phyloP scores from a whole-genome alignment of 2,888 invertebrate genomes.

The Lithosia quadra region DNA sequence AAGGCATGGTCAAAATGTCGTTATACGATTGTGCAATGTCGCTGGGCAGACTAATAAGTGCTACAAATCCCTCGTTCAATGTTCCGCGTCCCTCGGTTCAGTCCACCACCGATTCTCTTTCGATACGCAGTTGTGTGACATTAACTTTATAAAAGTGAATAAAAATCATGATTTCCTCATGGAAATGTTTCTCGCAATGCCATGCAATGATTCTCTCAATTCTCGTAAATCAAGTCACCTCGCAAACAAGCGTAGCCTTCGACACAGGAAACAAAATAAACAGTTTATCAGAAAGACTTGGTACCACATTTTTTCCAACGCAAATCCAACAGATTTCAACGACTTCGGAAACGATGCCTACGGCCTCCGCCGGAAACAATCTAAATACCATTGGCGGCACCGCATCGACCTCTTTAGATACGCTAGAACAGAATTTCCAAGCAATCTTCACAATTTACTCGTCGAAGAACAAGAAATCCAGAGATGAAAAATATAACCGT shows the following conservation, averaged over 20 bases:
- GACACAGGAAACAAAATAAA: conserved; percentile 61
- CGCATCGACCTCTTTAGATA: conserved; percentile 54
- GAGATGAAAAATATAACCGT: conserved; percentile 61
- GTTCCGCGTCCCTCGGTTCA: conserved; percentile 57
- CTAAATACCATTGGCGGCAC: conserved; percentile 68
- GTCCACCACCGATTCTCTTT: conserved; percentile 62
- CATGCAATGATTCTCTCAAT: conserved; percentile 60
- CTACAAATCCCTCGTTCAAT: conserved; percentile 81
- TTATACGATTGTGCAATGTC: conserved; percentile 79
- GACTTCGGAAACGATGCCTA: conserved; percentile 75
- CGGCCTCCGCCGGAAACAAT: conserved; percentile 79
- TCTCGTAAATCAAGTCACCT: conserved; percentile 64
- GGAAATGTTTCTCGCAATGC: conserved; percentile 55
- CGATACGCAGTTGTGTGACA: conserved; percentile 52
- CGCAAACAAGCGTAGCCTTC: conserved; percentile 58
- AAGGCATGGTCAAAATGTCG: conserved; percentile 66
- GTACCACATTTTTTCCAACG: conserved; percentile 64
- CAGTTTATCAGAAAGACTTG: conserved; percentile 54
- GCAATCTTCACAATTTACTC: conserved; percentile 75
- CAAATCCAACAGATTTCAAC: conserved; percentile 73
- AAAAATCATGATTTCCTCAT: conserved; percentile 61
- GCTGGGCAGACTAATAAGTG: conserved; percentile 84
- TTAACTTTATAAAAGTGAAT: conserved; percentile 42
- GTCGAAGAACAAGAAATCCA: conserved; percentile 62
- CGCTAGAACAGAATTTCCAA: conserved; percentile 73